phyloP scores from a whole-genome alignment of 1,140 invertebrate species.

The Ceratina japonica region DNA sequence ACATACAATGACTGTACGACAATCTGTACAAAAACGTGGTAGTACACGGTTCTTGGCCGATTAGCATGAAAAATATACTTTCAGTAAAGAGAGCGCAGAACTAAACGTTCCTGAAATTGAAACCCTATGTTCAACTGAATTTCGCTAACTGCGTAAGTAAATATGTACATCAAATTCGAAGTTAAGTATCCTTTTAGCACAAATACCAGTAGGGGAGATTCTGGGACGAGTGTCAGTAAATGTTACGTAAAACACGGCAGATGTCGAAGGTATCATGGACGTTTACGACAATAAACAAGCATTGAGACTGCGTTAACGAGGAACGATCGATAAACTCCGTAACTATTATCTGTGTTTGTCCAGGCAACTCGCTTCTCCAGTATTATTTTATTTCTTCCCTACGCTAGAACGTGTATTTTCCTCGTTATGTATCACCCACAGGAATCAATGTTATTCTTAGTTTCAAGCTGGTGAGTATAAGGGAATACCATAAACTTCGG shows the following conservation, averaged over 20 bases:
- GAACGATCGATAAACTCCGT: slow-evolving; percentile 12
- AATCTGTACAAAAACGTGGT: too few species aligned
- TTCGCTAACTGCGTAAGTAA: too few species aligned
- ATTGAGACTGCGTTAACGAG: neutral
- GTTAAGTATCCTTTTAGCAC: too few species aligned
- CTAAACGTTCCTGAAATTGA: too few species aligned
- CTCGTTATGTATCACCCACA: slow-evolving; percentile 14
- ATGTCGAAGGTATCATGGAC: neutral
- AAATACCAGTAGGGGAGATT: too few species aligned
- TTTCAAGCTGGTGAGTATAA: neutral
- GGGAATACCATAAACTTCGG: neutral
- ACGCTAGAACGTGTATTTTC: neutral
- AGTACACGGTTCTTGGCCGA: too few species aligned
- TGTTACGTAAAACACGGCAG: neutral
- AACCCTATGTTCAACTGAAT: too few species aligned
- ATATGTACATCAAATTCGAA: too few species aligned
- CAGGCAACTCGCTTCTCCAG: slow-evolving; percentile 10
- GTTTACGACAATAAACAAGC: slow-evolving; percentile 20
- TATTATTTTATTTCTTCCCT: slow-evolving; percentile 7
- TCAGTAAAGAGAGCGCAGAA: too few species aligned
- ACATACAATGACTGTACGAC: too few species aligned
- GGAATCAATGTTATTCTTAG: slow-evolving; percentile 37
- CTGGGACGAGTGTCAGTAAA: too few species aligned
- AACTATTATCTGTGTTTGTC: slow-evolving; percentile 38
- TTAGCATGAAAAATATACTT: too few species aligned